These are phyloP conservation scores for Diaperis boleti DNA, from an alignment of 2,888 invertebrate genomes.

Conservation along the genomic window DNA sequence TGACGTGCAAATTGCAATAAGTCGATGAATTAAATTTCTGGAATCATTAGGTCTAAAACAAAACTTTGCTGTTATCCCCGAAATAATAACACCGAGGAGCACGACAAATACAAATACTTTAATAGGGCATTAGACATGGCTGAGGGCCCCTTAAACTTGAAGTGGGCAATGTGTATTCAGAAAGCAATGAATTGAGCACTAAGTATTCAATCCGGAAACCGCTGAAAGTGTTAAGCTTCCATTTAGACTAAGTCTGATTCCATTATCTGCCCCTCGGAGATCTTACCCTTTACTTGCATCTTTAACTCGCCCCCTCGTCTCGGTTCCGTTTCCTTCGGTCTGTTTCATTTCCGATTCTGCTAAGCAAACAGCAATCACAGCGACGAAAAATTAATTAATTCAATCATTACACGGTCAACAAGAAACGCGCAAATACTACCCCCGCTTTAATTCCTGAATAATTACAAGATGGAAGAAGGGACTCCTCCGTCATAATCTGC, in stretches of 20 bases:
- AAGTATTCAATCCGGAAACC: slow-evolving; percentile 66
- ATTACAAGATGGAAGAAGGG: slow-evolving; percentile 21
- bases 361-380: slow-evolving; percentile 52
- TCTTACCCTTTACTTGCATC: slow-evolving; percentile 62
- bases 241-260: slow-evolving; percentile 67
- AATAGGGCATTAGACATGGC: slow-evolving; percentile 61
- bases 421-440: slow-evolving; percentile 34
- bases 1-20: no score
- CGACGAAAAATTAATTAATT: slow-evolving; percentile 54
- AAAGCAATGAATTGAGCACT: slow-evolving; percentile 65
- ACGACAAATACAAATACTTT: slow-evolving; percentile 63
- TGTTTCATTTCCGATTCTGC: slow-evolving; percentile 49
- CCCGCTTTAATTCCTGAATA: slow-evolving; percentile 8
- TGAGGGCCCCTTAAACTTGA: slow-evolving; percentile 52
- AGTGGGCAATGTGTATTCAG: slow-evolving; percentile 62
- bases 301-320: slow-evolving; percentile 43
- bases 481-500: slow-evolving; percentile 42
- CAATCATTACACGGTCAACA: slow-evolving; percentile 47
- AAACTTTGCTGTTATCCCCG: no score
- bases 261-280: slow-evolving; percentile 65
- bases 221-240: slow-evolving; percentile 67
- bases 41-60: no score
- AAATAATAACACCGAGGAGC: no score
- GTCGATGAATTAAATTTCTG: no score
- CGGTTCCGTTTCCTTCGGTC: slow-evolving; percentile 38